A percentile compares a stretch with the other conserved stretches of the same genome.
These are phyloP conservation scores for Limulus polyphemus DNA, from an alignment of 2,888 invertebrate species.

Conservation along the genomic window DNA sequence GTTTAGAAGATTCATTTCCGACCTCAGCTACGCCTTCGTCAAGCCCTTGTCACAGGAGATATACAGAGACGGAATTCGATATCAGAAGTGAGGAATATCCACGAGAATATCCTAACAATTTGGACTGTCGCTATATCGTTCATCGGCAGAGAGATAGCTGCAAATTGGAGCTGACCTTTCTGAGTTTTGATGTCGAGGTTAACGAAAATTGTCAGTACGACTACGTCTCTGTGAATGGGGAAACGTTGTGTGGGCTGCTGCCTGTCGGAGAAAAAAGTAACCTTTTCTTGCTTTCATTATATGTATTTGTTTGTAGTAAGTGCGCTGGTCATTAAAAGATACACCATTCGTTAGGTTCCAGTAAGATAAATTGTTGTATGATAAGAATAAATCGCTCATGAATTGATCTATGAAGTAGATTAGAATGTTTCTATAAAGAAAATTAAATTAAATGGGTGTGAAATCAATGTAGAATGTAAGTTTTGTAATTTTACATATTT, in stretches of 20 bases:
- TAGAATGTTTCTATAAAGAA: no score
- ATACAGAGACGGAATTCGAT: constrained; percentile 20
- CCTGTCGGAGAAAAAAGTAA: constrained; percentile 1
- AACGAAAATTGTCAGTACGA: constrained; percentile 24
- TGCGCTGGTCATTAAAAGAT: no score
- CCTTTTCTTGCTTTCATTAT: no score
- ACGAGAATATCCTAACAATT: constrained; percentile 11
- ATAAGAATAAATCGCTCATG: no score
- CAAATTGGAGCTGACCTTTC: constrained; percentile 25
- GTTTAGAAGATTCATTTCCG: constrained; percentile 7
- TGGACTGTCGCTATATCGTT: constrained; percentile 24
- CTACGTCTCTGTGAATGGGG: constrained; percentile 25
- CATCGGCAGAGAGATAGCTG: constrained; percentile 23
- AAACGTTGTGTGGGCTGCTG: constrained; percentile 26
- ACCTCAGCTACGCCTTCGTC: not conserved
- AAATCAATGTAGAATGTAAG: no score
- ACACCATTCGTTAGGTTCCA: no score
- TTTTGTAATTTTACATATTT: no score
- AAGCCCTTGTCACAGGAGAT: constrained; percentile 15
- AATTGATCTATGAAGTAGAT: no score
- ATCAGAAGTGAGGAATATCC: constrained; percentile 26
- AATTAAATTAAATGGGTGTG: no score
- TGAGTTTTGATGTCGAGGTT: constrained; percentile 26
- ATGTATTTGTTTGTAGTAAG: no score
- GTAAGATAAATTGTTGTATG: no score